Conservation (phyloP, 1,140 invertebrate species). For the Leptopilina clavipes region DNA sequence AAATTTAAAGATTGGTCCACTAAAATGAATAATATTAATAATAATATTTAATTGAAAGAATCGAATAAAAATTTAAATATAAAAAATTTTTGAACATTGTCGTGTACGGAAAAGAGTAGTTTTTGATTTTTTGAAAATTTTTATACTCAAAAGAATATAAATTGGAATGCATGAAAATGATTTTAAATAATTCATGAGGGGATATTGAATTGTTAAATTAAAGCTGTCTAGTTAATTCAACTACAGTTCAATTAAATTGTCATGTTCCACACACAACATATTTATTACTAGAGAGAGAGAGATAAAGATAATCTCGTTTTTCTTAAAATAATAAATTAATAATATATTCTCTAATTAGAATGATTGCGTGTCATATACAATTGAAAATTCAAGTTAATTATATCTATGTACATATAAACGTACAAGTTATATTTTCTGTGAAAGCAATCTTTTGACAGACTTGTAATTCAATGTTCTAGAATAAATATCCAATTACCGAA, state of each 20-base stretch:
- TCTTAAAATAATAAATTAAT: conserved; percentile 4
- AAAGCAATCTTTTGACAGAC: conserved; percentile 1
- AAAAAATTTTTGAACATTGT: too few species aligned
- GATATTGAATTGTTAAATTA: conserved; percentile 8
- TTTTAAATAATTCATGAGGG: not conserved
- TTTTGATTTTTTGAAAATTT: too few species aligned
- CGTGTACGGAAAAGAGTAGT: too few species aligned
- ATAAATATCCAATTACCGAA: conserved; percentile 1
- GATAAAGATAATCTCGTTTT: not conserved
- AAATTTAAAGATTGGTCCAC: too few species aligned
- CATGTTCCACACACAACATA: not conserved
- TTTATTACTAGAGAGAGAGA: not conserved
- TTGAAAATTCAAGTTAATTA: not conserved
- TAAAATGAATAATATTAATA: too few species aligned
- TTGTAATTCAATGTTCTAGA: conserved; percentile 2
- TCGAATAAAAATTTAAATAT: not conserved
- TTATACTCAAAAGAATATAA: not conserved
- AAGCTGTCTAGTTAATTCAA: not conserved
- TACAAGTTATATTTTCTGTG: not conserved
- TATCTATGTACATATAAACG: not conserved
- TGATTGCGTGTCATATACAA: not conserved
- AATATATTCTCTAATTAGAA: not conserved
- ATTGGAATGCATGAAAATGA: not conserved
- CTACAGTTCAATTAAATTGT: not conserved
- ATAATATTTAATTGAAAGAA: too few species aligned